Evolutionary conservation across 2,113 vertebrate genomes (phyloP), one percentile per base, ranked within the genome.

Genomic region (Sinocyclocheilus anshuiensis): DNA sequence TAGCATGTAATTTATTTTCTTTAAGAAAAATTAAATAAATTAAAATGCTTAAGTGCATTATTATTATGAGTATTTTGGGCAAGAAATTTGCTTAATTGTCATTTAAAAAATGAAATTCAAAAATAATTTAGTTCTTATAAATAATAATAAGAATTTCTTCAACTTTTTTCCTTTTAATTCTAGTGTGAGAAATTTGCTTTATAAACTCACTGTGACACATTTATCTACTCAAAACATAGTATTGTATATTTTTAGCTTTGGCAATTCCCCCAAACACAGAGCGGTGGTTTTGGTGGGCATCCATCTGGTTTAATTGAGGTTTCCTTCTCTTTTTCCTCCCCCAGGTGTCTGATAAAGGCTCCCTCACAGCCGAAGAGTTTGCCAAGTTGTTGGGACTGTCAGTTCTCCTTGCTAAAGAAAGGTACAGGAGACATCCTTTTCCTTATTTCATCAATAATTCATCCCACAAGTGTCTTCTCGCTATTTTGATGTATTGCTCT

Each of bases 361-460:
- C 97, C 16, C 91, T 99, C 87, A 99, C 97, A 57, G 97, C 98
- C 15, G 97, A 99, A 50, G 98, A 99, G 92, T 99, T 99, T 94
- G 97, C 97, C 55, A 99, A 99, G 90, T 95, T 98, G 18, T 91
- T 99, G 87, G 97, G 98, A 79, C 97, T 99, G 91, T 99, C 98
- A 86, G 98, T 99, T 91, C 97, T 99, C 74, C 95, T 99, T 84
- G 96, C 98, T 79, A 99, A 99, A 94, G 98, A 99, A 90, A 96
- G 98, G 98, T 98, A 91, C 22, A 26, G 53, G 8, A 74, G 67
- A 74, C 26, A 71, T 71, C 26, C 1, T 29, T 69, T 50, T 53
- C 16, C 26, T 55, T 71, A 57, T 84, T 12, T 75, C 4, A 59
- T 74, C 4, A 36, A 72, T 84, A 57, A 83, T 72, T 81, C 29